Conservation (phyloP, 2,888 invertebrate genomes). For the Amphiduros pacificus region DNA sequence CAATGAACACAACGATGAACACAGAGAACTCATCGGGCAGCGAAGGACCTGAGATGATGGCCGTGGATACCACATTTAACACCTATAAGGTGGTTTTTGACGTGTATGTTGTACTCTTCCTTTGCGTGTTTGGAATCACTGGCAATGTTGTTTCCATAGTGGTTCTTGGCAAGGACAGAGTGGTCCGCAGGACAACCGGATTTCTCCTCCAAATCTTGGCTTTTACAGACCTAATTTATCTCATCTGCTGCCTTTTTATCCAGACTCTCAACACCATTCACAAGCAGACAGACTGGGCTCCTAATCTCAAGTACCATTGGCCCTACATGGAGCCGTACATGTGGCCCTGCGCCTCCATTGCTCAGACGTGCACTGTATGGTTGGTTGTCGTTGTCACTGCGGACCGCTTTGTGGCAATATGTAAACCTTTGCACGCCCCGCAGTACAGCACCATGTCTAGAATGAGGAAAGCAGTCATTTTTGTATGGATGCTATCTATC, state of each 20-base stretch:
- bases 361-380: conserved; percentile 34
- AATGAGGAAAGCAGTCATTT: conserved; percentile 20
- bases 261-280: conserved; percentile 28
- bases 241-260: conserved; percentile 29
- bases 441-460: conserved; percentile 28
- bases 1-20: too few relatives aligned
- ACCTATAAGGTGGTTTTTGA: conserved; percentile 25
- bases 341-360: conserved; percentile 30
- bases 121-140: conserved; percentile 30
- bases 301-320: conserved; percentile 17
- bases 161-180: conserved; percentile 30
- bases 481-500: conserved; percentile 25
- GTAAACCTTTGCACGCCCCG: conserved; percentile 28
- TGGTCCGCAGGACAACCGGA: conserved; percentile 28
- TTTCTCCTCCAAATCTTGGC: conserved; percentile 33
- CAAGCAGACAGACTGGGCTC: conserved; percentile 19
- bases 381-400: conserved; percentile 31
- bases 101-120: conserved; percentile 27
- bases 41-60: too few relatives aligned
- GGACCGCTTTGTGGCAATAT: conserved; percentile 32
- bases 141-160: conserved; percentile 29
- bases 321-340: conserved; percentile 30
- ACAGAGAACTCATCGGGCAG: too few relatives aligned
- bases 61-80: neutral
- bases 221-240: conserved; percentile 27